A percentile compares a stretch with the other conserved stretches of the same genome.
Conservation (phyloP, 64 coral and sea anemone species). For the Hydrozoanthus tunicans region DNA sequence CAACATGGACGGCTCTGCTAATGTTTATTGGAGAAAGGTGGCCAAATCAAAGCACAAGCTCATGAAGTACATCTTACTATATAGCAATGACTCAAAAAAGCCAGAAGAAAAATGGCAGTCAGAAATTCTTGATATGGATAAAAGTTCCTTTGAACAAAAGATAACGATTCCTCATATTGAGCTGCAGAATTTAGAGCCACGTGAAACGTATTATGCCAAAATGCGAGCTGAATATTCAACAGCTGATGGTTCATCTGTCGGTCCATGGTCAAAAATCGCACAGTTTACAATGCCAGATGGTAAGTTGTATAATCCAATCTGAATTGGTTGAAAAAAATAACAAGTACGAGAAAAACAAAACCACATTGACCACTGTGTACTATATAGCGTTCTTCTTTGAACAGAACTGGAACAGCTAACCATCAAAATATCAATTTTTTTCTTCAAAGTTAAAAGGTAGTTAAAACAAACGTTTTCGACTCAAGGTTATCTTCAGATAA, state of each 20-base stretch:
- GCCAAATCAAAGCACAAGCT: constrained; percentile 2
- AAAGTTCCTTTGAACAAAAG: neutral
- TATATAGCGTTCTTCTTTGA: too few species aligned
- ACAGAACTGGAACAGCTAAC: too few species aligned
- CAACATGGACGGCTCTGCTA: neutral
- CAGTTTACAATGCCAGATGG: constrained; percentile 24
- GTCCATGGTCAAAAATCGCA: constrained; percentile 66
- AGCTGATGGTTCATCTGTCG: constrained; percentile 47
- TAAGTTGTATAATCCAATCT: neutral
- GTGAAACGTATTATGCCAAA: constrained; percentile 62
- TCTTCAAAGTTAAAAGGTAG: too few species aligned
- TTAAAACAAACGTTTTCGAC: too few species aligned
- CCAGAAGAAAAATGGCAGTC: constrained; percentile 17
- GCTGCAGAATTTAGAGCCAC: constrained; percentile 43
- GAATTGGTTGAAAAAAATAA: neutral
- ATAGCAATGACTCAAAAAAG: neutral
- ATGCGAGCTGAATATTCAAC: constrained; percentile 70
- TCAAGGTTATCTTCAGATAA: too few species aligned
- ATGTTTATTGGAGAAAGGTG: constrained; percentile 19
- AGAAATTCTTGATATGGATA: constrained; percentile 23
- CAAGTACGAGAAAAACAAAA: too few species aligned
- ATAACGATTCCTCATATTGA: neutral
- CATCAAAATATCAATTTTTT: too few species aligned
- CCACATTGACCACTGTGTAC: too few species aligned
- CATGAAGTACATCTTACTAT: constrained; percentile 14